A percentile compares a stretch with the other conserved stretches of the same genome.
Conservation (phyloP, 2,797 vertebrate genomes). For the Nyctibius grandis region DNA sequence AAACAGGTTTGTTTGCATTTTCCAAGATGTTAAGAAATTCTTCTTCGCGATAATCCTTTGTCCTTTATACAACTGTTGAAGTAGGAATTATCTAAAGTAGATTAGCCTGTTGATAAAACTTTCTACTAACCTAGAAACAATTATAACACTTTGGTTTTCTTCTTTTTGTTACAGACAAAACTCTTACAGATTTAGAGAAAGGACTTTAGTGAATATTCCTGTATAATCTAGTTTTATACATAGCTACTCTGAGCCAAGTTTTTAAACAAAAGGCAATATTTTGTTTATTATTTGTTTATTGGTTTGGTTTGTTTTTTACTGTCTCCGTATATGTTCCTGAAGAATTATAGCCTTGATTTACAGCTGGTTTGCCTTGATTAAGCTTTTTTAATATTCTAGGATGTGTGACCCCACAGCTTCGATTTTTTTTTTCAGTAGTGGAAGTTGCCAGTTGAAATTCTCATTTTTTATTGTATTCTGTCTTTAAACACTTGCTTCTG, state of each 20-base stretch:
- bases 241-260: background rate
- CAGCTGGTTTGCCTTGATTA: background rate
- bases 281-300: background rate
- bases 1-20: background rate
- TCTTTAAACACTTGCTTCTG: conserved; percentile 16
- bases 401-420: background rate
- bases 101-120: background rate
- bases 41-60: background rate
- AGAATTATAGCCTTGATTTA: background rate
- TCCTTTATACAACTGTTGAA: background rate
- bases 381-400: background rate
- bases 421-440: background rate
- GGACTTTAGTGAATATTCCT: background rate
- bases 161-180: background rate
- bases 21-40: background rate
- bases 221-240: background rate
- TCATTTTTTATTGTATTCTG: background rate
- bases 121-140: background rate
- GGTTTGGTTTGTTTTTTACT: background rate
- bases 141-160: background rate
- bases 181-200: background rate
- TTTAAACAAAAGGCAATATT: background rate
- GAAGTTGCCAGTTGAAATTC: background rate
- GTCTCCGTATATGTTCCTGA: background rate
- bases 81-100: background rate